Evolutionary conservation across 2,797 vertebrate genomes (phyloP), one percentile per base, ranked within the genome.

Genomic region (Argentina silus): DNA sequence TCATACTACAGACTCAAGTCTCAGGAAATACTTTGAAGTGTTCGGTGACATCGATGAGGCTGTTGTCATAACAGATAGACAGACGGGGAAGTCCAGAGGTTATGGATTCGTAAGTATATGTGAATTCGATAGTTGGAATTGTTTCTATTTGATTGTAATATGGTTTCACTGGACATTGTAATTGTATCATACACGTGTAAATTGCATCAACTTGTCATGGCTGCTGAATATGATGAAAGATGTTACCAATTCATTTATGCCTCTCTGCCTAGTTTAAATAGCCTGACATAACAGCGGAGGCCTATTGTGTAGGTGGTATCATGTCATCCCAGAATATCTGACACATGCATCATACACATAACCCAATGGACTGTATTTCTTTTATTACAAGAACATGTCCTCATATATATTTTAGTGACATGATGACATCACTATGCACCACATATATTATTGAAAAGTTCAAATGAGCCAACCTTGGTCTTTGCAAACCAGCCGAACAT

Each of bases 41-140:
- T 98, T 97, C 78, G 97, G 97, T 6, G 97, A 98, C 85, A 98
- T 98, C 83, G 97, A 98, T 86, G 97, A 98, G 83, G 97, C 97
- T 72, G 97, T 98, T 63, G 97, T 98, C 75, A 98, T 98, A 93
- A 98, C 97, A 0, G 97, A 98, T 83, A 91, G 96, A 70, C 97
- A 98, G 92, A 98, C 97, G 1, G 97, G 97, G 68, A 98, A 98
- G 77, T 98, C 97, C 88, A 92, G 97, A 85, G 97, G 97, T 84
- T 98, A 98, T 83, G 97, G 97, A 91, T 98, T 98, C 91, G 97
- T 98, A 95, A 98, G 97, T 96, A 69, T 36, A 21, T 66, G n/a
- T 23, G 50, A 7, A 17, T 56, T 10, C n/a, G n/a, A n/a, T 27
- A 36, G 9, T 12, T 56, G 12, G 1, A n/a, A 19, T 57, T 10